phyloP scores from a whole-genome alignment of 2,888 invertebrate genomes.

The Agriotes lineatus region DNA sequence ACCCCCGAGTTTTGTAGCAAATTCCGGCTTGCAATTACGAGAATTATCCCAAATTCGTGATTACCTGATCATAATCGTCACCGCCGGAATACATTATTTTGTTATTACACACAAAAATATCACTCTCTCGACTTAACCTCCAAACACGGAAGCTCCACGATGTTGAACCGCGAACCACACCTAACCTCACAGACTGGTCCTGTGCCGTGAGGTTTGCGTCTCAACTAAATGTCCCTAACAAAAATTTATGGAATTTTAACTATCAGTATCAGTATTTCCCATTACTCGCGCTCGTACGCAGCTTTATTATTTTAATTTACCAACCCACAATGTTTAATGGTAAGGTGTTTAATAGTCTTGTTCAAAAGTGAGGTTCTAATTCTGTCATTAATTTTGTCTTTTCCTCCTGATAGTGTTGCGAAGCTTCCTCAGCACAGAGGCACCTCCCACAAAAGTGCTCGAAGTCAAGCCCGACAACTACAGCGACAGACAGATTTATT shows the following conservation, averaged over 20 bases:
- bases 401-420: conserved; percentile 69
- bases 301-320: background rate
- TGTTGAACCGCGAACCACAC: background rate
- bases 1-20: too few species aligned
- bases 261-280: too few species aligned
- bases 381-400: background rate
- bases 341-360: conserved; percentile 8
- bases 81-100: conserved; percentile 16
- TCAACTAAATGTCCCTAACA: too few species aligned
- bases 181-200: background rate
- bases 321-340: conserved; percentile 28
- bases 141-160: background rate
- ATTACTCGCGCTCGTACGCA: too few species aligned
- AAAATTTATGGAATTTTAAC: too few species aligned
- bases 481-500: conserved; percentile 76
- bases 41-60: background rate
- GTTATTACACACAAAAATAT: conserved; percentile 8
- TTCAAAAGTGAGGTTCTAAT: background rate
- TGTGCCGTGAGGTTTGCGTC: too few species aligned
- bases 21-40: too few species aligned
- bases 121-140: conserved; percentile 44
- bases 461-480: conserved; percentile 82
- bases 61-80: conserved; percentile 57
- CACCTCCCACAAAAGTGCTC: conserved; percentile 77
- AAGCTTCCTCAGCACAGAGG: conserved; percentile 74